Conservation (phyloP, 2,888 invertebrate genomes). For the Chrysolina haemoptera region DNA sequence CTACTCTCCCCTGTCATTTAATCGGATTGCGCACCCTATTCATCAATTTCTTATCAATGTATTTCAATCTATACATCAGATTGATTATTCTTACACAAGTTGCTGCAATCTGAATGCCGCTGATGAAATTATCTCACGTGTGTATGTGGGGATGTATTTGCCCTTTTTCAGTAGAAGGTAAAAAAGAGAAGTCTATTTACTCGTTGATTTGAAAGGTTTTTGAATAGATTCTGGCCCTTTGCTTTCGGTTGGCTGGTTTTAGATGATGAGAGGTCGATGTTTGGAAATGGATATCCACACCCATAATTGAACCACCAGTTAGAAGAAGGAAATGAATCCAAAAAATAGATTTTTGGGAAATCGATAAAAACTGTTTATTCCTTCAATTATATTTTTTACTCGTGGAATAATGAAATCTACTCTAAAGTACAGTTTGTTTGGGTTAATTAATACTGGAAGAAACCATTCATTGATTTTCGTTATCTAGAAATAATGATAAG, state of each 20-base stretch:
- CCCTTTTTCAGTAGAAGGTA: constrained; percentile 26
- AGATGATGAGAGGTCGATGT: constrained; percentile 16
- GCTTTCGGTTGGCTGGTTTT: constrained; percentile 15
- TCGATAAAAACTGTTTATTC: too few species aligned
- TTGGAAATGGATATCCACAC: constrained; percentile 15
- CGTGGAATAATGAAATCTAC: too few species aligned
- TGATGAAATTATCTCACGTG: constrained; percentile 37
- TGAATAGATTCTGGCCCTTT: constrained; percentile 33
- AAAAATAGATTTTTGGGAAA: too few species aligned
- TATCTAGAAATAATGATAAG: too few species aligned
- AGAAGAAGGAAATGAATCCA: too few species aligned
- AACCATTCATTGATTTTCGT: too few species aligned
- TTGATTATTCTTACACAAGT: constrained; percentile 38
- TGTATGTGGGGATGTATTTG: constrained; percentile 25
- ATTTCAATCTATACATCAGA: constrained; percentile 50
- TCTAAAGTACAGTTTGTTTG: too few species aligned
- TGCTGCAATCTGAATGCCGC: constrained; percentile 15
- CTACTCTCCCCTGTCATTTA: constrained; percentile 59
- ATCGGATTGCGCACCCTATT: constrained; percentile 61
- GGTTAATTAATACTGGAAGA: too few species aligned
- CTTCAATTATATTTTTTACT: too few species aligned
- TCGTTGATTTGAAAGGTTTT: constrained; percentile 42
- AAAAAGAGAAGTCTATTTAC: constrained; percentile 35
- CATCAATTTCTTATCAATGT: constrained; percentile 60
- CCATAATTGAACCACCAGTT: too few species aligned